Evolutionary conservation across 2,113 vertebrate genomes (phyloP).

Genomic region (Dendropsophus ebraccatus): DNA sequence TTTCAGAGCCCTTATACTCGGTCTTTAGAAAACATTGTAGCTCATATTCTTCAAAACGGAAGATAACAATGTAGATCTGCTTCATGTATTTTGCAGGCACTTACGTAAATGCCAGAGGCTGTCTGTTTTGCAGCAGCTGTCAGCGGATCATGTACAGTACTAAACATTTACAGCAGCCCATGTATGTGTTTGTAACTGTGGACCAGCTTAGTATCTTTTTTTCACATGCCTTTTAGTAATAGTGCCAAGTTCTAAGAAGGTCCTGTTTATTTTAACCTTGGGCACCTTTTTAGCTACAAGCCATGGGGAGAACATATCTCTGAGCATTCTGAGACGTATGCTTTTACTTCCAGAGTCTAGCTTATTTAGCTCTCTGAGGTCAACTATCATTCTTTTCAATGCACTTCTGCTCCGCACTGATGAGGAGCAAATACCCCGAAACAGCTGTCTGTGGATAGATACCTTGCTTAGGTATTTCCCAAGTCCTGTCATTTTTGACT

Average conservation of each 20-base stretch:
- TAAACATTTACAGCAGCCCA: not conserved
- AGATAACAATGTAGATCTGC: slow-evolving; percentile 47
- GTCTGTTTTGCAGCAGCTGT: slow-evolving; percentile 39
- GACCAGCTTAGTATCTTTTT: not conserved
- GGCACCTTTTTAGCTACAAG: not conserved
- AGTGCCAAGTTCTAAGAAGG: not conserved
- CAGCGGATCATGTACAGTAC: slow-evolving; percentile 35
- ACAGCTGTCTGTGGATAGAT: too few relatives aligned
- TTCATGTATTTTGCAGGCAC: slow-evolving; percentile 54
- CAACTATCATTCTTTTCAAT: too few relatives aligned
- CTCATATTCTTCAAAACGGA: slow-evolving; percentile 46
- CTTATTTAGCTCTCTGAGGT: too few relatives aligned
- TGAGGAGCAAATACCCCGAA: too few relatives aligned
- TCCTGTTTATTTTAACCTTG: not conserved
- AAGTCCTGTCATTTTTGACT: too few relatives aligned
- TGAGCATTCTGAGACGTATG: not conserved
- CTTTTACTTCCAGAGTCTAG: not conserved
- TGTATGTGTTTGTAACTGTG: not conserved
- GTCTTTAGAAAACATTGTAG: slow-evolving; percentile 46
- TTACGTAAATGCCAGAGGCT: slow-evolving; percentile 43
- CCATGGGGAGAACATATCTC: not conserved
- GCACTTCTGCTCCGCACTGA: too few relatives aligned
- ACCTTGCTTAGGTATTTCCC: too few relatives aligned
- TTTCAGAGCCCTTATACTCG: slow-evolving; percentile 38
- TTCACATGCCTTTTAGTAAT: not conserved